phyloP scores from a whole-genome alignment of 1,140 invertebrate genomes.

The Protaetia brevitarsis region DNA sequence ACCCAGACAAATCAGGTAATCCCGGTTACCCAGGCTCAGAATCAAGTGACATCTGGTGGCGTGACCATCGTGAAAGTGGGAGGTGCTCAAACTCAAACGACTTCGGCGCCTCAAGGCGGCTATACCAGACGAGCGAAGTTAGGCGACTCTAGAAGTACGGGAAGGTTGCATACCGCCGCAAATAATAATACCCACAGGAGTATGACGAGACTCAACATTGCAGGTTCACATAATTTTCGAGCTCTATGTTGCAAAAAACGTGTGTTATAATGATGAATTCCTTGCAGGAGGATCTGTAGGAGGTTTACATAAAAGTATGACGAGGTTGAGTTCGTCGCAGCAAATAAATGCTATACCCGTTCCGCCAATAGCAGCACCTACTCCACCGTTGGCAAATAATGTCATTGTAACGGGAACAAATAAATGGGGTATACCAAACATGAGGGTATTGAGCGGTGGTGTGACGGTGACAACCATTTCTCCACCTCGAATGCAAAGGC shows the following conservation, averaged over 20 bases:
- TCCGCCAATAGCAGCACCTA: constrained; percentile 43
- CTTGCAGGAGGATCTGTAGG: constrained; percentile 63
- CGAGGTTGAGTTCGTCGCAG: constrained; percentile 70
- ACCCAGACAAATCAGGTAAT: constrained; percentile 37
- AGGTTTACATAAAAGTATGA: constrained; percentile 79
- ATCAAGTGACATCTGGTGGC: constrained; percentile 63
- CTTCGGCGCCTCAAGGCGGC: constrained; percentile 48
- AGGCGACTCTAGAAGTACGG: constrained; percentile 67
- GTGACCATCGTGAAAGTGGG: constrained; percentile 75
- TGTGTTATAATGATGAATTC: neutral
- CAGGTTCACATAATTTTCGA: constrained; percentile 45
- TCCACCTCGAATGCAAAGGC: constrained; percentile 52
- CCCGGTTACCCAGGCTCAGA: constrained; percentile 51
- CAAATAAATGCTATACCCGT: constrained; percentile 55
- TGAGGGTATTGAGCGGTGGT: constrained; percentile 54
- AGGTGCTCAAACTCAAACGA: constrained; percentile 46
- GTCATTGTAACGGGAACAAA: constrained; percentile 52
- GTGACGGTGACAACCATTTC: constrained; percentile 63
- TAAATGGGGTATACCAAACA: constrained; percentile 51
- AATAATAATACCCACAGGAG: constrained; percentile 66
- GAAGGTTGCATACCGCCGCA: constrained; percentile 62
- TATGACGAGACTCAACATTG: constrained; percentile 71
- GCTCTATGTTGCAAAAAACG: neutral
- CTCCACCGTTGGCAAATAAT: constrained; percentile 38
- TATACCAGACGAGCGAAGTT: constrained; percentile 62